Evolutionary conservation across 2,797 vertebrate genomes (phyloP), one percentile per base, ranked within the genome.

Genomic region (Anas acuta): DNA sequence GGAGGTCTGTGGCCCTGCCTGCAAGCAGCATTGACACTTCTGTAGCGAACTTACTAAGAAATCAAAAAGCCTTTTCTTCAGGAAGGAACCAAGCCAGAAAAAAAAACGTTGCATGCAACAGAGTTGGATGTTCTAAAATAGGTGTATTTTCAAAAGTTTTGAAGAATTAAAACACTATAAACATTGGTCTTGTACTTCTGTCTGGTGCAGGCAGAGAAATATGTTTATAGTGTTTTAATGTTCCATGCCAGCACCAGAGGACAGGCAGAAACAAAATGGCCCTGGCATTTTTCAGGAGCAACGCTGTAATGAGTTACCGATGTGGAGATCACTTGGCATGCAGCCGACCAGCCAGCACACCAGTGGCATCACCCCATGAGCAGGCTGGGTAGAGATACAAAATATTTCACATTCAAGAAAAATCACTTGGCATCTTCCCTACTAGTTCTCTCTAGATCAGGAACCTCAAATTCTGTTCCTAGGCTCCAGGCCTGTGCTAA

Each of bases 251-350:
- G 19, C 3, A 53, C 14, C 41, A 41, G 22, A 79, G 56, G 37
- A 57, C 23, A 57, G 23, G 23, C 49, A 51, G 49, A 51, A 77
- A 87, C 78, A 91, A 70, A 87, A 75, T 33, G 84, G 91, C 90
- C 92, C 73, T 87, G 87, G 79, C 76, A 80, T 92, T 91, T 95
- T 88, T 90, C 85, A 83, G 49, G 53, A 94, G 84, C 49, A 83
- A 61, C 92, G 79, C 32, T 65, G 51, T 35, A 66, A 80, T 1
- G 3, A 81, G 32, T 54, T 91, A 72, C 45, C 49, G 8, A 81
- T 56, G 1, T 70, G 70, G 61, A 84, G 45, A 85, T 90, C 58
- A 72, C 66, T 62, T 75, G 66, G 20, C 10, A 39, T 54, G 30
- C 2, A 30, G 26, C 12, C 8, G 13, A 45, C 58, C 30, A 28